Evolutionary conservation across 2,797 vertebrate genomes (phyloP), one percentile per base, ranked within the genome.

Genomic region (Salmo trutta): DNA sequence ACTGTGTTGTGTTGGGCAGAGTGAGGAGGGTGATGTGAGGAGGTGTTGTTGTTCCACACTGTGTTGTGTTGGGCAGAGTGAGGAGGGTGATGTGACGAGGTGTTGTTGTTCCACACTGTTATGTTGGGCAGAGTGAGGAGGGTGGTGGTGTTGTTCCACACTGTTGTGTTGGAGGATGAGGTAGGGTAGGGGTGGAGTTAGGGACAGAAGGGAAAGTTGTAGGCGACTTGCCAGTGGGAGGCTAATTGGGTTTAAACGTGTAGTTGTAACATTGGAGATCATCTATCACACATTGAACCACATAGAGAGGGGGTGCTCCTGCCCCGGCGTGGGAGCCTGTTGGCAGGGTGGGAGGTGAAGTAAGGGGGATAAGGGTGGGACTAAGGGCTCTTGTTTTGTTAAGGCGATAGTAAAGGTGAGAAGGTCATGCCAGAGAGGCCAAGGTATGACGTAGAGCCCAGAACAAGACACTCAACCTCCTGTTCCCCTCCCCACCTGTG

Each of bases 391-490:
- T 95, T 96, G 95, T 51, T 47, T 14, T 47, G 41, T 47, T 14
- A 36, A 36, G 33, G 92, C 15, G 85, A 85, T 93, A 91, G 93
- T 88, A 87, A 92, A 95, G 96, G 95, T 94, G 92, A 94, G 84
- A 84, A 94, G 96, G 95, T 96, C 93, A 19, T 88, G 92, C 91
- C 93, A 89, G 74, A 47, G 79, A 87, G 88, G 85, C 81, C 87
- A 82, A 87, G 83, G 79, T 91, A 68, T 82, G 77, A 77, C 84
- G 70, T 86, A 27, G 14, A 67, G 24, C 77, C 71, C 79, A 88
- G 91, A 94, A 93, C 94, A 92, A 92, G 90, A 92, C 93, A 54
- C 24, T 24, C 24, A 24, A 24, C 24, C 68, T 78, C 74, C 17
- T 2, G 69, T 36, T 88, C 90, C 88, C 79, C 87, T 24, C 19